Base-by-base conservation (phyloP, 2,113 vertebrate species). In the Corapipo altera region DNA sequence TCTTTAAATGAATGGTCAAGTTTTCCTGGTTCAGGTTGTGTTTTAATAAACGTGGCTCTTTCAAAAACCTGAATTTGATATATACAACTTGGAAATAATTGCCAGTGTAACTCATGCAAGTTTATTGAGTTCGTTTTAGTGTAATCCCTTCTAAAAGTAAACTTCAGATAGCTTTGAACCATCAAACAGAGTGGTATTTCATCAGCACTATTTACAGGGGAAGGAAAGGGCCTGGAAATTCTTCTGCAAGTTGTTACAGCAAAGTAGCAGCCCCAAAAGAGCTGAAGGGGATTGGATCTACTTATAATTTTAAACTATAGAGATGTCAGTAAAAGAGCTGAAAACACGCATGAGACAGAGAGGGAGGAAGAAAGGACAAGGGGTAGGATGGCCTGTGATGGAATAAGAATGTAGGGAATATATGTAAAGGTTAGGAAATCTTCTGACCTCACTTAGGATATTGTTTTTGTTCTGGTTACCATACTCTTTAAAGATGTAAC, bases 381-480 rank as follows among this genome's bases (percentile, higher is more conserved):
- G 18, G 26, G 5, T 66, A 15, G 1, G 9, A 8, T 46, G 85
- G 65, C 30, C 69, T 51, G 74, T 94, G 85, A 76, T 95, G 69
- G 51, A 92, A 64, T 90, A 89, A 94, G 91, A 87, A 79, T 66
- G 6, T 93, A 83, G 80, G 75, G 83, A 72, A 37, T 95, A 73
- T 85, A 75, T 89, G 58, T 95, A 94, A 82, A 96, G 72, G 96
- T 96, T 95, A 86, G 66, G 74, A 81, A 94, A 88, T 93, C 70
- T 49, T 90, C 69, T 94, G 93, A 96, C 79, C 61, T 72, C 67
- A 92, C 72, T 93, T 96, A 91, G 9, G 96, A 78, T 94, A 81
- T 97, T 97, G 88, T 84, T 71, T 95, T 96, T 93, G 39, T 95
- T 97, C 91, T 94, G 71, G 57, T 95, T 97, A 96, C 71, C 94